Percentiles rank a stretch among this genome's conserved stretches.
Conservation (phyloP, 2,113 vertebrate species). For the Epinephelus cyanopodus region DNA sequence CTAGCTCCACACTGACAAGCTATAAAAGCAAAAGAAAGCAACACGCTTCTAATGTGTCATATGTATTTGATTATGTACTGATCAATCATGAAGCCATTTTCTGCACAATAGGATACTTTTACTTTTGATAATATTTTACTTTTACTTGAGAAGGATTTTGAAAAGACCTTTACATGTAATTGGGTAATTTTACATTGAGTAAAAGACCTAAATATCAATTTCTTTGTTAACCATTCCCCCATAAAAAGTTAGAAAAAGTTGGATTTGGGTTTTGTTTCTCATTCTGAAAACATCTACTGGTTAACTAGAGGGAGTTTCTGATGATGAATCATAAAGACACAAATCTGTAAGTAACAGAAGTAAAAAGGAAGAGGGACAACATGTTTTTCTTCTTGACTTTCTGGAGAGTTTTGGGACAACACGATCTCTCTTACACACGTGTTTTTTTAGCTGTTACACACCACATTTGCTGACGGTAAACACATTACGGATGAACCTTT, state of each 20-base stretch:
- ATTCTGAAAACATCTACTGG: neutral
- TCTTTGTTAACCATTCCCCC: neutral
- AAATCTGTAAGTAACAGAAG: neutral
- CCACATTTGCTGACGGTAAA: slow-evolving; percentile 32
- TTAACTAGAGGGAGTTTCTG: neutral
- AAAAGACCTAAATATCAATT: no score
- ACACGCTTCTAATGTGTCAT: no score
- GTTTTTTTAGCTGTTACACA: slow-evolving; percentile 47
- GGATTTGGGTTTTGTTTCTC: neutral
- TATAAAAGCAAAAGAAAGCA: neutral
- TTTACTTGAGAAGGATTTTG: no score
- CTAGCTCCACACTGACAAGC: neutral
- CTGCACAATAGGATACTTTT: neutral
- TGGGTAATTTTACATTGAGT: no score
- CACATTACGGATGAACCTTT: slow-evolving; percentile 17
- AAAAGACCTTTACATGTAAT: no score
- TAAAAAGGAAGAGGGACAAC: neutral
- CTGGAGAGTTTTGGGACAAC: neutral
- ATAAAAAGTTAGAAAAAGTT: neutral
- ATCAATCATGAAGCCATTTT: neutral
- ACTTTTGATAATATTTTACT: neutral
- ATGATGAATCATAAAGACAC: neutral
- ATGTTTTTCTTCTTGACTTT: neutral
- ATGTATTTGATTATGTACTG: neutral
- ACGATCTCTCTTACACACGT: slow-evolving; percentile 6